These are phyloP conservation scores for Gymnogyps californianus DNA, from an alignment of 2,113 vertebrate species.

Conservation along the genomic window DNA sequence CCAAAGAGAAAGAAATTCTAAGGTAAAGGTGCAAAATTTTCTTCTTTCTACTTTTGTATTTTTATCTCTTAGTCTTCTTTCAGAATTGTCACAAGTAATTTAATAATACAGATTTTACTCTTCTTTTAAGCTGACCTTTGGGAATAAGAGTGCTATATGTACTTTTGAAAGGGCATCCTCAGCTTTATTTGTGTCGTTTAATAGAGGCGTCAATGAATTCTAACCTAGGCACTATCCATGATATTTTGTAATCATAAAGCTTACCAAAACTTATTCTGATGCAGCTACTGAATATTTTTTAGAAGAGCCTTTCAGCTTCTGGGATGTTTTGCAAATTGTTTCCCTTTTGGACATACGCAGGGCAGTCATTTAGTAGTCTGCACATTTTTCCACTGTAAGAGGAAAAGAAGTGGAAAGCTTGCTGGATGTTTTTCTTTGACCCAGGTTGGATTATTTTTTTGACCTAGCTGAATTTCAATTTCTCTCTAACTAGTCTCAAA, in stretches of 20 bases:
- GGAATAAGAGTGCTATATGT: neutral
- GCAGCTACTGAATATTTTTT: neutral
- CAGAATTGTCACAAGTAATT: neutral
- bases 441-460: neutral
- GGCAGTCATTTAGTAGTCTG: neutral
- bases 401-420: neutral
- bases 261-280: neutral
- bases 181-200: neutral
- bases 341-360: neutral
- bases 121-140: neutral
- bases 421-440: neutral
- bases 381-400: neutral
- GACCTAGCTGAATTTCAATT: neutral
- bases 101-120: neutral
- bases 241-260: neutral
- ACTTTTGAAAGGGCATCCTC: neutral
- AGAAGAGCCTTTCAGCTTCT: neutral
- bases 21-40: neutral
- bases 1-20: neutral
- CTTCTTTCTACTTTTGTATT: neutral
- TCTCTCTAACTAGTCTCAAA: neutral
- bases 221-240: neutral
- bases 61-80: neutral
- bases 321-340: neutral
- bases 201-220: neutral